Evolutionary conservation across 2,113 vertebrate species (phyloP).

Genomic region (Dipodomys ordii): DNA sequence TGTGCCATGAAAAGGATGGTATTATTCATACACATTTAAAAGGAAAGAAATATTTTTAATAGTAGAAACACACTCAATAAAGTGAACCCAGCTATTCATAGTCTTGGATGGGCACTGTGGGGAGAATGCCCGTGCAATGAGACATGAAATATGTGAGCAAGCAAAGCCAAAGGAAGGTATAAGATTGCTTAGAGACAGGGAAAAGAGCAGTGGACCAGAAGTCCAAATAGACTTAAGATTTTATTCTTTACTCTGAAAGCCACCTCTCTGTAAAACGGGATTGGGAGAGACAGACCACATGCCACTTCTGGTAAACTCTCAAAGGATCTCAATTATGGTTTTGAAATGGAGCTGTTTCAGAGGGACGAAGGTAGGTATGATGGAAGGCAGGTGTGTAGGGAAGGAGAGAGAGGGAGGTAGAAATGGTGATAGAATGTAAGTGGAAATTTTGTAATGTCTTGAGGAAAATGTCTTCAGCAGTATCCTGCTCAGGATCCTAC

Average conservation of each 20-base stretch:
- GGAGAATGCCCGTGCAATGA: background rate
- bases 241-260: background rate
- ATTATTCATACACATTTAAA: background rate
- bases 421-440: conserved; percentile 4
- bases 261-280: background rate
- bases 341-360: background rate
- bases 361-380: too few species aligned
- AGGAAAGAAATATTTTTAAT: conserved; percentile 33
- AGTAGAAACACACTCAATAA: conserved; percentile 28
- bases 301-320: background rate
- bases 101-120: background rate
- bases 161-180: background rate
- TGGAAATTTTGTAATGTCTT: background rate
- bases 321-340: background rate
- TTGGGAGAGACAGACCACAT: background rate
- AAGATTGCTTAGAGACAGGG: background rate
- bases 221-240: background rate
- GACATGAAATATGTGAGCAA: background rate
- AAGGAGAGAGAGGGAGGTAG: background rate
- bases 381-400: accelerated
- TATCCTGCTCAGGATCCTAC: background rate
- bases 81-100: background rate
- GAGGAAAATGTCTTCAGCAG: too few species aligned
- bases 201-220: background rate
- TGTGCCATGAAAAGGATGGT: conserved; percentile 19